Evolutionary conservation across 2,113 vertebrate species (phyloP).

Genomic region (Oreotrochilus melanogaster): DNA sequence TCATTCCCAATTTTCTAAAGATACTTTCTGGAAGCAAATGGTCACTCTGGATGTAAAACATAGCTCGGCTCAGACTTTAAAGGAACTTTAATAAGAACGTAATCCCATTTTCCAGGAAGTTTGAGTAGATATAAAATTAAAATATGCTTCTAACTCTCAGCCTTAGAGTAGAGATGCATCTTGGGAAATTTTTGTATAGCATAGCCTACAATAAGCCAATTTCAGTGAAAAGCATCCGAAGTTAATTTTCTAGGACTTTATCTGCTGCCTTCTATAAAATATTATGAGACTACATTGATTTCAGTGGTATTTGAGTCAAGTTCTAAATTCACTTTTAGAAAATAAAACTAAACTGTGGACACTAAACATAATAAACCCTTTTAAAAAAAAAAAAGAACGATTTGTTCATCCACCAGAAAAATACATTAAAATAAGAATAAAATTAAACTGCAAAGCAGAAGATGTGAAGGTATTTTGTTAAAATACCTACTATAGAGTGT

Average conservation of each 20-base stretch:
- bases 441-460: conserved; percentile 26
- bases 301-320: background rate
- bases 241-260: background rate
- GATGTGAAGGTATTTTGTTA: conserved; percentile 14
- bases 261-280: background rate
- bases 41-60: conserved; percentile 4
- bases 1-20: conserved; percentile 54
- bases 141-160: background rate
- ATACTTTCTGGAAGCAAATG: conserved; percentile 4
- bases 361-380: conserved; percentile 1
- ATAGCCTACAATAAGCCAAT: background rate
- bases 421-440: conserved; percentile 33
- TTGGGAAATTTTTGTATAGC: background rate
- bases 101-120: background rate
- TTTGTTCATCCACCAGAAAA: background rate
- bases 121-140: background rate
- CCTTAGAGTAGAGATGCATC: background rate
- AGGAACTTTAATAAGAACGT: background rate
- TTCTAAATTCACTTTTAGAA: background rate
- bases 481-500: conserved; percentile 15
- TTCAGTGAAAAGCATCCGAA: background rate
- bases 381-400: background rate
- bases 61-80: background rate
- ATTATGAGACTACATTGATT: background rate
- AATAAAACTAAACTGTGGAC: background rate